Evolutionary conservation across 2,797 vertebrate genomes (phyloP), one percentile per base, ranked within the genome.

Genomic region (Ctenopoma kingsleyae): DNA sequence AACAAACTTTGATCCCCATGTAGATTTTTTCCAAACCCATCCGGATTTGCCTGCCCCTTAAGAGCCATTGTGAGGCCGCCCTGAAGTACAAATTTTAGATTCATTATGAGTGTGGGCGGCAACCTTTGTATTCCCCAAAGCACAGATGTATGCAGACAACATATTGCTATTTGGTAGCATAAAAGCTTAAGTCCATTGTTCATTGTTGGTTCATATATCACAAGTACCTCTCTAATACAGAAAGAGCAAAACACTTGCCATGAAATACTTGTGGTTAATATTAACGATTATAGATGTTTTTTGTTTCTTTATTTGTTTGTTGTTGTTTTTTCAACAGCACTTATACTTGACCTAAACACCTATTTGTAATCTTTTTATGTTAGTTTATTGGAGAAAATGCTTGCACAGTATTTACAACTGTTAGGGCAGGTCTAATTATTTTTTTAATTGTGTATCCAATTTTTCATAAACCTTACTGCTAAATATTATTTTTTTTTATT

Each of bases 1-100:
- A 85, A 89, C 89, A 93, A 94, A 94, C 93, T 94, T 94, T 94
- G 92, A 94, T 94, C 93, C 91, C 91, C 72, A 66, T 89, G 92
- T 93, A 92, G 91, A 93, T 94, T 94, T 91, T 92, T 86, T 86
- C 85, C 90, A 92, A 94, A 92, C 92, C 93, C 87, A 86, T 90
- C 86, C 92, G 91, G 93, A 94, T 95, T 94, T 93, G 88, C 88
- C 85, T 85, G 80, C 85, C 92, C 92, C 91, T 93, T 83, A 81
- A 91, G 91, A 92, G 87, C 87, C 88, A 92, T 92, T 93, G 91
- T 92, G 86, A 87, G 80, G 81, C 81, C 82, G 90, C 90, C 85
- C 91, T 76, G 43, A 85, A 92, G 90, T 91, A 92, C 87, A 88
- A 87, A 94, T 91, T 92, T 88, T 87, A 92, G 90, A 93, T 94